Evolutionary conservation across 2,888 invertebrate species (phyloP).

Genomic region (Linyphia triangularis): DNA sequence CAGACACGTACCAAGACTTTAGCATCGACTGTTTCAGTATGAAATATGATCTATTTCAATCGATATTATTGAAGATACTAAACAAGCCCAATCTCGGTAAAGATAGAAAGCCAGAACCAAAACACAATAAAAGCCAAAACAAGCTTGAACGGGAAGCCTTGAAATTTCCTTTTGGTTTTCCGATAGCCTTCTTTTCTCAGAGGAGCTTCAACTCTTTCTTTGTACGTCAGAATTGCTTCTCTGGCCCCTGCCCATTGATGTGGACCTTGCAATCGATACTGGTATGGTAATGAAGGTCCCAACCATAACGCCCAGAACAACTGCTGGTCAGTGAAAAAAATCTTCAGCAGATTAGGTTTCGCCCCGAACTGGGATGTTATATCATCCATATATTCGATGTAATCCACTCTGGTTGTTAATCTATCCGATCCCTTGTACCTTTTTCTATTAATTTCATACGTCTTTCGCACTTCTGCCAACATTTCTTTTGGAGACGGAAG

Average conservation of each 20-base stretch:
- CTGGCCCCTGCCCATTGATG: conserved; percentile 80
- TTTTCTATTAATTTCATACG: conserved; percentile 44
- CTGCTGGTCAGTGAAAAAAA: conserved; percentile 77
- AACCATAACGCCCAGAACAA: conserved; percentile 78
- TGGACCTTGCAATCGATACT: conserved; percentile 80
- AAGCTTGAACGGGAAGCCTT: conserved; percentile 52
- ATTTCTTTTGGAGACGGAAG: conserved; percentile 59
- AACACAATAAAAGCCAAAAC: conserved; percentile 65
- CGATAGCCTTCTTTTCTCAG: conserved; percentile 47
- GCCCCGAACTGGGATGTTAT: conserved; percentile 80
- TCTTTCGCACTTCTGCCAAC: conserved; percentile 56
- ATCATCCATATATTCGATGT: conserved; percentile 80
- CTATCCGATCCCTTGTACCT: conserved; percentile 60
- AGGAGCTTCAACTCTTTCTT: conserved; percentile 75
- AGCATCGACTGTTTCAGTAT: too few relatives aligned
- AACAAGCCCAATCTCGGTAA: conserved; percentile 38
- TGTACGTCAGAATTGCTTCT: conserved; percentile 79
- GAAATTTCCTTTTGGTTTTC: conserved; percentile 64
- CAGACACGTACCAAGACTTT: too few relatives aligned
- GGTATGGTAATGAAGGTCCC: conserved; percentile 79
- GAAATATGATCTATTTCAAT: too few relatives aligned
- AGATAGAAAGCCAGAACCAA: conserved; percentile 62
- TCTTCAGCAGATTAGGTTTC: conserved; percentile 79
- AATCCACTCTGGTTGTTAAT: conserved; percentile 76
- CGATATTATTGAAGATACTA: too few relatives aligned